phyloP scores from a whole-genome alignment of 2,797 vertebrate genomes.

The Cichlasoma orientale region DNA sequence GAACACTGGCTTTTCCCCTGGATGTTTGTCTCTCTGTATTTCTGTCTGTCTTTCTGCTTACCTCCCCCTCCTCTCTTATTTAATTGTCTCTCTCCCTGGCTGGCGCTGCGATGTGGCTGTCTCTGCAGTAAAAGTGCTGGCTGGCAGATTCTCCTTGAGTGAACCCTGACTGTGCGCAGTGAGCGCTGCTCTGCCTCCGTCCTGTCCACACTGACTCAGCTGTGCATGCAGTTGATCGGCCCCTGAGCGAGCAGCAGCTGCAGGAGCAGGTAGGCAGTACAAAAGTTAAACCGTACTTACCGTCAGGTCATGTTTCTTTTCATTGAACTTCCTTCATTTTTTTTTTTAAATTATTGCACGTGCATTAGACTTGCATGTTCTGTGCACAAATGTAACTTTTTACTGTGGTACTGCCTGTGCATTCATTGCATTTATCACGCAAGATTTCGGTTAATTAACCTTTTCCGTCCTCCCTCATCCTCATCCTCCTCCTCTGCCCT shows the following conservation, averaged over 20 bases:
- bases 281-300: constrained; percentile 4
- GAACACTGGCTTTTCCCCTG: constrained; percentile 25
- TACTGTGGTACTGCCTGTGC: background rate
- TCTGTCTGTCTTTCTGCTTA: constrained; percentile 23
- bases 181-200: constrained; percentile 48
- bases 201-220: constrained; percentile 69
- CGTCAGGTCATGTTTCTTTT: background rate
- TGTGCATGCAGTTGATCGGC: constrained; percentile 52
- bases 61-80: constrained; percentile 22
- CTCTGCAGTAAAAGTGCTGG: constrained; percentile 78
- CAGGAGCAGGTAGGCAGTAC: constrained; percentile 62
- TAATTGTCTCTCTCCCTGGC: constrained; percentile 53
- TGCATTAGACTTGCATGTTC: background rate
- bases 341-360: background rate
- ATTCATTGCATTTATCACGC: background rate
- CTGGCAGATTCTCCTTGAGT: constrained; percentile 79
- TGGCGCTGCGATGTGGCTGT: constrained; percentile 69
- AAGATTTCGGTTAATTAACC: constrained; percentile 13
- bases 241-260: constrained; percentile 42
- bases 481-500: constrained; percentile 30
- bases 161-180: constrained; percentile 77
- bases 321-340: background rate
- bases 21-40: constrained; percentile 17
- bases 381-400: constrained; percentile 8
- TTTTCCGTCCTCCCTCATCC: background rate